Evolutionary conservation across 2,113 vertebrate species (phyloP), one percentile per base, ranked within the genome.

Genomic region (Burhinus bistriatus): DNA sequence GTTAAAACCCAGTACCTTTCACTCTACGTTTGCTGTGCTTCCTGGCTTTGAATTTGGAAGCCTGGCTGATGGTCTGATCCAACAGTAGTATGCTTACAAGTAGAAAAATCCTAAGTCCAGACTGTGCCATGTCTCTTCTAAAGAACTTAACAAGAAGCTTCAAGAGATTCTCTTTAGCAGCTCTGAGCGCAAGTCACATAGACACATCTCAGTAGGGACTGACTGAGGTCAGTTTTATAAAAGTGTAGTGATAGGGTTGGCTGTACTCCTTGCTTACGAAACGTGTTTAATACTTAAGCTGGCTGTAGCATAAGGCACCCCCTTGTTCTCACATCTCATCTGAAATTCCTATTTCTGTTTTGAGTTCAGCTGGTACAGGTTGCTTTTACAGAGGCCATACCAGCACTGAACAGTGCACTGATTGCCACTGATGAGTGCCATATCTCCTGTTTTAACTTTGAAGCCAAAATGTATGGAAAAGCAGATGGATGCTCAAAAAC

Each of bases 21-120:
- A 98, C 98, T 59, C 98, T 97, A n/a, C 97, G 98, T 93, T 98
- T 98, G 96, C 97, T 98, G 94, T 98, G 98, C 84, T 98, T 98
- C 93, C 95, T 98, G 93, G 96, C 92, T 97, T 98, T 98, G 58
- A 94, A 12, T 69, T 87, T 98, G 93, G 98, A 95, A 32, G 96
- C 27, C 68, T 97, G 97, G 94, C 97, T 94, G 84, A 89, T 55
- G 62, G 97, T 97, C 92, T 98, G 97, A 80, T 98, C 98, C 96
- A 98, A 93, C 78, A 98, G 95, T 20, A 98, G 79, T 51, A 98
- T 96, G 85, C 96, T 96, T 78, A 98, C 91, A 75, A 98, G 97
- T 7, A 98, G 65, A 73, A 97, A 97, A 93, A 98, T 91, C 58
- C 1, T 49, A 94, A 98, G 42, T 87, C 97, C 96, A 12, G 58